Evolutionary conservation across 1,140 invertebrate species (phyloP), one percentile per base, ranked within the genome.

Genomic region (Trialeurodes vaporariorum): DNA sequence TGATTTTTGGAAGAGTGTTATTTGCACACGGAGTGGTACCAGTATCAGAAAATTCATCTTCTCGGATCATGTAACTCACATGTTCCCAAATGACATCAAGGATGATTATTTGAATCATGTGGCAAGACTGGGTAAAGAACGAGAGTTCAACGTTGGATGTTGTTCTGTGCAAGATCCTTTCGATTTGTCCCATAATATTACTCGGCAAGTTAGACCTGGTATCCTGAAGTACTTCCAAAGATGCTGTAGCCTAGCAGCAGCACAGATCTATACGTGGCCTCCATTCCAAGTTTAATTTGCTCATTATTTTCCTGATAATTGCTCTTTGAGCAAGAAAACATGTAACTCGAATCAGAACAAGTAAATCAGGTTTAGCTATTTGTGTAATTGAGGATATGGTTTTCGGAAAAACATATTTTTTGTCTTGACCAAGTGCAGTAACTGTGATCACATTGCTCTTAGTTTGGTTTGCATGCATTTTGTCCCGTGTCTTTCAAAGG

Each of bases 171-270:
- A 81, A 71, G 80, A 81, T 75, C 79, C 79, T 17, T 79, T 81
- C 66, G 77, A 79, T 73, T 73, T 80, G 27, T 77, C 75, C 58
- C 77, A 80, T 65, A 81, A 81, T 71, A 71, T 80, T 62, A 77
- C 78, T 0, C 79, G 77, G 71, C 76, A 75, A 27, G 66, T 71
- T 22, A 13, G 13, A 23, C 24, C 59, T 22, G 40, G 23, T 40
- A 69, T 69, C 24, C 65, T 71, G 25, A 49, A 49, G 34, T 49
- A 5, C 17, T 49, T 49, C 34, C 34, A 49, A 49, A 49, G 34
- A 49, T 49, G 17, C 17, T 49, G 34, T 49, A 49, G 34, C 17
- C 5, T 49, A 17, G 34, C 34, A 9, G 34, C 34, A 49, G 5
- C 34, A 9, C 34, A 49, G 17, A 49, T 49, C 17, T 17, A 17